Conservation (phyloP, 2,888 invertebrate species). For the Harpalus rufipes region DNA sequence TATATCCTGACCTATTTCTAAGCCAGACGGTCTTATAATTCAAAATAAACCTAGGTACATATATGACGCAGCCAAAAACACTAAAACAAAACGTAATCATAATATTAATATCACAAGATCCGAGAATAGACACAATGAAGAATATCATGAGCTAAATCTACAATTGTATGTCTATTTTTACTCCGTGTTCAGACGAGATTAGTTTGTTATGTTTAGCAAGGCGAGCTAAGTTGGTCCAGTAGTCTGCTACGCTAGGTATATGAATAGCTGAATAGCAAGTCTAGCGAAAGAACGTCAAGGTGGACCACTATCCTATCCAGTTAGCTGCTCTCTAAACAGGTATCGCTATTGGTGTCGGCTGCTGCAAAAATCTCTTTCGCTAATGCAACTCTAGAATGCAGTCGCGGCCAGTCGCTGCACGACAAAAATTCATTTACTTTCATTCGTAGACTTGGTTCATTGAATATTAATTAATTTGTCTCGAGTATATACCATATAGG, state of each 20-base stretch:
- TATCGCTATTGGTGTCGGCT: slow-evolving; percentile 26
- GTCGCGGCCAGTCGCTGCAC: slow-evolving; percentile 2
- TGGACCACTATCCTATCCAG: slow-evolving; percentile 34
- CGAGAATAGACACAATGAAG: slow-evolving; percentile 1
- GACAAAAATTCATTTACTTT: slow-evolving; percentile 39
- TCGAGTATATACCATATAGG: background rate
- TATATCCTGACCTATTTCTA: too few species aligned
- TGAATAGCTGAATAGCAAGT: slow-evolving; percentile 40
- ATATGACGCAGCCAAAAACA: too few species aligned
- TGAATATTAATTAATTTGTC: slow-evolving; percentile 23
- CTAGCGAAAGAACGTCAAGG: slow-evolving; percentile 42
- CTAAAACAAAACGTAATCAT: background rate
- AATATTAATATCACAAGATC: slow-evolving; percentile 7
- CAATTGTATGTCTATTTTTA: slow-evolving; percentile 4
- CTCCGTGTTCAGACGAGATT: background rate
- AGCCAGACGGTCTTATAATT: too few species aligned
- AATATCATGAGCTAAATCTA: slow-evolving; percentile 17
- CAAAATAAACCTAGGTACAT: too few species aligned
- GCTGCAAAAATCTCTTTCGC: slow-evolving; percentile 37
- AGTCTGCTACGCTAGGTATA: slow-evolving; percentile 22
- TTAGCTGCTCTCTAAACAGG: slow-evolving; percentile 39
- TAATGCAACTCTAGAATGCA: slow-evolving; percentile 48
- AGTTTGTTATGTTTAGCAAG: too few species aligned
- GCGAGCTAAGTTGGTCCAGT: background rate
- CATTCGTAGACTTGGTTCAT: slow-evolving; percentile 7